A percentile compares a stretch with the other conserved stretches of the same genome.
phyloP scores from a whole-genome alignment of 2,888 invertebrate species.

The Hesperia comma region DNA sequence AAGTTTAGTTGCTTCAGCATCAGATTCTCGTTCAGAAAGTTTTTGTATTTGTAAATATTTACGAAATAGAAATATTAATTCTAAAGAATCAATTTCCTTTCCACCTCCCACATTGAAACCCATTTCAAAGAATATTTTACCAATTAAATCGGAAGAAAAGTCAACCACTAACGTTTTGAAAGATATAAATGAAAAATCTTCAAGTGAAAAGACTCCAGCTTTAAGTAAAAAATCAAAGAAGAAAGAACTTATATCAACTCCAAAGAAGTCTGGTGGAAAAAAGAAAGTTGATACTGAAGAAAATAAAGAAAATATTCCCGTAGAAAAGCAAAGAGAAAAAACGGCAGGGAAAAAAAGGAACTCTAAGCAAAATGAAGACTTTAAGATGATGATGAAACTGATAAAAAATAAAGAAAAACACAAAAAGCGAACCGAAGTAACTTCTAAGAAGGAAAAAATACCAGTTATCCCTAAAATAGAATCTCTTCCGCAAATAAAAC shows the following conservation, averaged over 20 bases:
- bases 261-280: background rate
- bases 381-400: conserved; percentile 41
- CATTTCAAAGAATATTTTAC: background rate
- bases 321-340: background rate
- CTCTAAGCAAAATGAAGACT: conserved; percentile 25
- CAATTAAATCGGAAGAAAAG: background rate
- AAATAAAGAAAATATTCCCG: conserved; percentile 1
- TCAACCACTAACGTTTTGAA: background rate
- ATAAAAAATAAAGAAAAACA: conserved; percentile 42
- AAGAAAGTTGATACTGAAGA: background rate
- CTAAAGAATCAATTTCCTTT: background rate
- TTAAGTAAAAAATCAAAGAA: background rate
- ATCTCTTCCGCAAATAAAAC: conserved; percentile 42
- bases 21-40: conserved; percentile 1
- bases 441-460: conserved; percentile 34
- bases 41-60: conserved; percentile 17
- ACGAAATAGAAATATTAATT: background rate
- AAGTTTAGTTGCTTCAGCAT: background rate
- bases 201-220: background rate
- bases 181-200: background rate
- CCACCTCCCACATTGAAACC: background rate
- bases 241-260: too few relatives aligned
- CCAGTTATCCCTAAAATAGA: conserved; percentile 40
- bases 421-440: conserved; percentile 10
- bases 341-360: background rate